A percentile compares a stretch with the other conserved stretches of the same genome.
Conservation (phyloP, 2,113 vertebrate genomes). For the Perognathus longimembris region DNA sequence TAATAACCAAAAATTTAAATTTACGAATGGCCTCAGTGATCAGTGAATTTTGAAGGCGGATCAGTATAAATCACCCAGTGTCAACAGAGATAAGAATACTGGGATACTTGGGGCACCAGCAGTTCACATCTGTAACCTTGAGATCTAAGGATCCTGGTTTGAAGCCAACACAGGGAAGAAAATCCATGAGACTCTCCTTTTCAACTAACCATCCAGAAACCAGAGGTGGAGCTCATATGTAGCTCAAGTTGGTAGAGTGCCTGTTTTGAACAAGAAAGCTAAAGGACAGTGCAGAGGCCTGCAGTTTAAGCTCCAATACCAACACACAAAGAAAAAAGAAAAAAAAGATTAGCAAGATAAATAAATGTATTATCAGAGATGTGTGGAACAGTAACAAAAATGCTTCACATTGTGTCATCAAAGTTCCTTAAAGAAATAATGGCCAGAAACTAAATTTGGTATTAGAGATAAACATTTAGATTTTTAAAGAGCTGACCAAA, state of each 20-base stretch:
- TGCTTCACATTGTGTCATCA: background rate
- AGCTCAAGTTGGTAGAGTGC: too few species aligned
- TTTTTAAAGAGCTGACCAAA: conserved; percentile 5
- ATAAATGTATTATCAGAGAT: background rate
- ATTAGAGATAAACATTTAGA: conserved; percentile 17
- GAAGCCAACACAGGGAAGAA: too few species aligned
- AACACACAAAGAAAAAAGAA: too few species aligned
- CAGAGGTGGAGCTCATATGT: too few species aligned
- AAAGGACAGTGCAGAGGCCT: too few species aligned
- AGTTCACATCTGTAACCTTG: too few species aligned
- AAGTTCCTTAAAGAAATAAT: conserved; percentile 28
- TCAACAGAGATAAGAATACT: conserved; percentile 8
- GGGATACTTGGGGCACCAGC: background rate
- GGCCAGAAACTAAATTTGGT: background rate
- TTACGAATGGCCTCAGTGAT: background rate
- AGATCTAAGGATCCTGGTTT: too few species aligned
- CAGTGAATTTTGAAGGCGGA: background rate
- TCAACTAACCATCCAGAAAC: too few species aligned
- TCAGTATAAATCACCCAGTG: background rate
- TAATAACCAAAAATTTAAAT: background rate
- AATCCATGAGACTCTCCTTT: too few species aligned
- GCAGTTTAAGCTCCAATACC: too few species aligned
- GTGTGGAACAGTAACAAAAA: background rate
- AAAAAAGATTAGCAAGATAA: too few species aligned
- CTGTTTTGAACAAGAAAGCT: too few species aligned